These are phyloP conservation scores for Netelia fuscicornis DNA, from an alignment of 2,888 invertebrate species.

Conservation along the genomic window DNA sequence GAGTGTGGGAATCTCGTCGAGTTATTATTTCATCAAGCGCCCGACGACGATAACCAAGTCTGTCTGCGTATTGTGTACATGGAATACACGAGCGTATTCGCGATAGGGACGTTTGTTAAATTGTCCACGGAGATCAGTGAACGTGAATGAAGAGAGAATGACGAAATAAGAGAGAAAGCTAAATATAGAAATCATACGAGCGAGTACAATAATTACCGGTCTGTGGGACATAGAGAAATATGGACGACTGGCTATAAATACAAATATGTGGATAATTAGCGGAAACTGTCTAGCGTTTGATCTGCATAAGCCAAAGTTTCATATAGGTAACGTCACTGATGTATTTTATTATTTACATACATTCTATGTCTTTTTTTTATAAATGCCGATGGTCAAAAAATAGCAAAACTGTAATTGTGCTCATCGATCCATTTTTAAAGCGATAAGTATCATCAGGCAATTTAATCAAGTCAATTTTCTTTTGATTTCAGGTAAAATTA, in stretches of 20 bases:
- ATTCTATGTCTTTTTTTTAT: background rate
- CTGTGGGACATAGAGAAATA: background rate
- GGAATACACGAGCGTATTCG: background rate
- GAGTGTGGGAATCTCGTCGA: conserved; percentile 48
- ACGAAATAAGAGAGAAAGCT: conserved; percentile 12
- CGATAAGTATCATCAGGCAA: too few relatives aligned
- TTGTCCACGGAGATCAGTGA: conserved; percentile 9
- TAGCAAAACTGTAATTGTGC: too few relatives aligned
- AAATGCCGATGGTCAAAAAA: background rate
- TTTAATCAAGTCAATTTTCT: too few relatives aligned
- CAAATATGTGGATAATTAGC: background rate
- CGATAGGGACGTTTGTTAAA: background rate
- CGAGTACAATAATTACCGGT: background rate
- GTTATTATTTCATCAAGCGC: conserved; percentile 45
- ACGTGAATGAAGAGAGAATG: conserved; percentile 1
- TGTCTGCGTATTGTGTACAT: conserved; percentile 14
- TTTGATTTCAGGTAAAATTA: too few relatives aligned
- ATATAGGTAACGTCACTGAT: too few relatives aligned
- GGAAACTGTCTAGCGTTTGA: background rate
- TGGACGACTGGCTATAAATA: background rate
- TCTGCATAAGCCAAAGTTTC: background rate
- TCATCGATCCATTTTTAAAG: too few relatives aligned
- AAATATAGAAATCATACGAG: conserved; percentile 28
- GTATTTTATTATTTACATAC: background rate
- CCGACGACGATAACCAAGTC: conserved; percentile 30